A percentile compares a stretch with the other conserved stretches of the same genome.
phyloP scores from a whole-genome alignment of 2,888 invertebrate genomes.

The Celastrina argiolus region DNA sequence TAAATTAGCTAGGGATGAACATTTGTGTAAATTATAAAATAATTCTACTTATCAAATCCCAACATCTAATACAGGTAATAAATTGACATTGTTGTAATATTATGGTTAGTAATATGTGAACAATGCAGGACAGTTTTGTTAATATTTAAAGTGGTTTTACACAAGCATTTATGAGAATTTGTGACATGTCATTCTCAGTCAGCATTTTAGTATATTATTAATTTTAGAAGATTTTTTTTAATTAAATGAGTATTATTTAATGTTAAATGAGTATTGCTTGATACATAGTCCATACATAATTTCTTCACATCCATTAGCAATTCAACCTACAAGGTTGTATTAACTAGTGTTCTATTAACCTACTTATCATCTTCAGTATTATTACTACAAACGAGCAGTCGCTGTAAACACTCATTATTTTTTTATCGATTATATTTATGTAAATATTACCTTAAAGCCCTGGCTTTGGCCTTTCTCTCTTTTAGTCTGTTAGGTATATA shows the following conservation, averaged over 20 bases:
- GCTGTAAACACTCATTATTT: not conserved
- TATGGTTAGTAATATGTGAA: too few species aligned
- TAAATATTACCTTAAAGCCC: constrained; percentile 69
- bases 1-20: too few species aligned
- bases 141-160: not conserved
- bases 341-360: constrained; percentile 6
- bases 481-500: constrained; percentile 84
- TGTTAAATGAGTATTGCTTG: not conserved
- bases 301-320: constrained; percentile 7
- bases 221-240: not conserved
- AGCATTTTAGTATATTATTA: not conserved
- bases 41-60: too few species aligned
- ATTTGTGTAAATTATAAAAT: too few species aligned
- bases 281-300: not conserved
- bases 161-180: not conserved
- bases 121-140: not conserved
- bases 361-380: not conserved
- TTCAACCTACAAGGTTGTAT: constrained; percentile 10
- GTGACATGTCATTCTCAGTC: not conserved
- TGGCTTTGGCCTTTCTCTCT: constrained; percentile 83
- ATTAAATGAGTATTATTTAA: too few species aligned
- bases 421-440: constrained; percentile 4
- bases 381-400: not conserved
- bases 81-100: too few species aligned
- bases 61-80: too few species aligned